Conservation (phyloP, 2,797 vertebrate genomes). For the Oreochromis grahami region DNA sequence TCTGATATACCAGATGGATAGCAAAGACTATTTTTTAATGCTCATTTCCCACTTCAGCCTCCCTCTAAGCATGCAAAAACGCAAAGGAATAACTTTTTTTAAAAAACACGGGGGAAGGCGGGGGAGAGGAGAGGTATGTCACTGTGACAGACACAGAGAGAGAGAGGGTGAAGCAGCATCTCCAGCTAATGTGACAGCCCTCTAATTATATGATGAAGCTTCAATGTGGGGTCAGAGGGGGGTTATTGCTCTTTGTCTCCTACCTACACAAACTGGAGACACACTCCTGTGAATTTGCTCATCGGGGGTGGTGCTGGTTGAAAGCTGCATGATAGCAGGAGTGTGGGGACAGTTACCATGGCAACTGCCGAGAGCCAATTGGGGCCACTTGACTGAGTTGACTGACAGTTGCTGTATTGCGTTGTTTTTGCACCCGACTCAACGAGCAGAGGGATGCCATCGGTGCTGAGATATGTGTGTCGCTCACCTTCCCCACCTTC, state of each 20-base stretch:
- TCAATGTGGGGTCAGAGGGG: neutral
- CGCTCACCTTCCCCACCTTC: neutral
- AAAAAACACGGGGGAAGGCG: rapidly evolving
- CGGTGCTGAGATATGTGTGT: neutral
- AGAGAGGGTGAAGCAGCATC: neutral
- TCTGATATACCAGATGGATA: constrained; percentile 2
- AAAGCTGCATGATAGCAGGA: constrained; percentile 4
- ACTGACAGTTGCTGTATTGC: constrained; percentile 49
- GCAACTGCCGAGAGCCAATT: constrained; percentile 65
- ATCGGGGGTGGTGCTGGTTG: neutral
- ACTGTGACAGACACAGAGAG: neutral
- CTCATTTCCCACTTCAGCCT: neutral
- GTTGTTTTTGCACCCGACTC: neutral
- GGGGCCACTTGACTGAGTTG: constrained; percentile 53
- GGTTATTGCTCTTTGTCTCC: neutral
- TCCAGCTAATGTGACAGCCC: constrained; percentile 11
- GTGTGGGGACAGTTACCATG: constrained; percentile 52
- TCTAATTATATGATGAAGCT: constrained; percentile 24
- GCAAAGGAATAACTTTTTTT: neutral
- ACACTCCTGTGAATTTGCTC: constrained; percentile 14
- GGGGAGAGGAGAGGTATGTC: neutral
- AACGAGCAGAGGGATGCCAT: constrained; percentile 2
- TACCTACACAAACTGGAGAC: constrained; percentile 1
- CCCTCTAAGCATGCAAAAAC: neutral
- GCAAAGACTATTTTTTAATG: neutral